Base-by-base conservation (phyloP, 64 coral and sea anemone genomes). In the Cladopsammia gracilis region DNA sequence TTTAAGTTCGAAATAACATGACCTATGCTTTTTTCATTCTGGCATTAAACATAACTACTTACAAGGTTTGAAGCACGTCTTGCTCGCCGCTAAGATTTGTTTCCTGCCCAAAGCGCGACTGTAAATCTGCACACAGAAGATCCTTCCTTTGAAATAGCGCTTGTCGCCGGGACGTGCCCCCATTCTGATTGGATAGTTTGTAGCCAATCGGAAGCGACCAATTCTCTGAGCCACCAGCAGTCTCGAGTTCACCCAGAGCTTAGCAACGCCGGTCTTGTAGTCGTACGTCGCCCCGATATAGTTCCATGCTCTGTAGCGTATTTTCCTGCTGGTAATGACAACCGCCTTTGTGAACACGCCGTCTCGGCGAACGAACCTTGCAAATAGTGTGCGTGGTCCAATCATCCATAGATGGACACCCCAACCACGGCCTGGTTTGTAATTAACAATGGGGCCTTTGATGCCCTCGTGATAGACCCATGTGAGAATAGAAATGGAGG, bases 161-260 rank as follows among this genome's bases (percentile, higher is more conserved):
- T 89, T 67, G 45, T 90, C 89, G 50, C 88, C 66, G 10, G 45
- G 79, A 53, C 85, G 83, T 6, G 88, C 75, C 19, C 96, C 96
- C 52, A 97, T 86, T 70, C 96, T 90, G 73, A 97, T 79, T 16
- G 96, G 96, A 73, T 67, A 79, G 34, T 97, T 93, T 4, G 96
- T 97, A 50, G 96, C 92, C 74, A 97, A 81, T 58, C 86, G 79
- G 62, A 97, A 78, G 4, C 96, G 66, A 81, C 96, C 92, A 16
- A 97, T 70, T 1, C 88, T 75, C 20, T 88, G 94, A 16, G 80
- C 82, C 2, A 59, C 92, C 13, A 97, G 82, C 15, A 87, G 25
- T 61, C 71, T 97, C 7, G 88, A 93, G 67, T 97, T 97, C 46
- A 97, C 81, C 96, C 92, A 97, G 18, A 97, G 87, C 62, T 97